These are phyloP conservation scores for Ursus arctos DNA, from an alignment of 2,113 vertebrate species.

Conservation along the genomic window DNA sequence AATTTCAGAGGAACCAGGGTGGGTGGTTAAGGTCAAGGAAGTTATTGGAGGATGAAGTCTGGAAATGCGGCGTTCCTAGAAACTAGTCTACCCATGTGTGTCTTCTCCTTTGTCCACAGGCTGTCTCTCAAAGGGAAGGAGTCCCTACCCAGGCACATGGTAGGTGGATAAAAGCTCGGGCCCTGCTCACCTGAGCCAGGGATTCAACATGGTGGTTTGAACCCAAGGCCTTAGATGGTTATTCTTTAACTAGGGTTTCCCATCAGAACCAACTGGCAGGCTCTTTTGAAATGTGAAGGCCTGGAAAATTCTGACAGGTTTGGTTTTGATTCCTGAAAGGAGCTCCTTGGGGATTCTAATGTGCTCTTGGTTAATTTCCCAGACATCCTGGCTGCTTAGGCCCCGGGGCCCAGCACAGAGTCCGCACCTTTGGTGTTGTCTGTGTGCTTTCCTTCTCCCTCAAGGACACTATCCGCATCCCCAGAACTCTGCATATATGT, in stretches of 20 bases:
- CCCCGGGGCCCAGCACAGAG: not conserved
- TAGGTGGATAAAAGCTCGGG: not conserved
- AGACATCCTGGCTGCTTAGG: not conserved
- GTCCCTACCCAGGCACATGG: not conserved
- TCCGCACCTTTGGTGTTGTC: not conserved
- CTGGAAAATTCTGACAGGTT: not conserved
- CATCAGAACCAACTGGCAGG: not conserved
- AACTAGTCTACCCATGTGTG: too few relatives aligned
- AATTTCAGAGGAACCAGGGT: not conserved
- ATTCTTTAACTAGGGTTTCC: not conserved
- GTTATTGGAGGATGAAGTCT: not conserved
- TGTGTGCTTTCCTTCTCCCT: not conserved
- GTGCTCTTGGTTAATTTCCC: not conserved
- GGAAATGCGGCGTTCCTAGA: not conserved
- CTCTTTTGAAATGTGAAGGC: not conserved
- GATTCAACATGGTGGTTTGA: not conserved
- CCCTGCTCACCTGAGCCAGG: not conserved
- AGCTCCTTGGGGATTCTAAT: not conserved
- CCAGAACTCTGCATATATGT: not conserved
- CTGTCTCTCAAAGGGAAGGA: not conserved
- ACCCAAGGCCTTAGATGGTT: not conserved
- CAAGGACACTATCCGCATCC: not conserved
- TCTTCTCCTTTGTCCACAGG: not conserved
- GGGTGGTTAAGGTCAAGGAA: not conserved
- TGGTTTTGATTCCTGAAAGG: not conserved